Percentiles rank a stretch among this genome's conserved stretches.
phyloP scores from a whole-genome alignment of 2,888 invertebrate genomes.

The Noctua janthina region DNA sequence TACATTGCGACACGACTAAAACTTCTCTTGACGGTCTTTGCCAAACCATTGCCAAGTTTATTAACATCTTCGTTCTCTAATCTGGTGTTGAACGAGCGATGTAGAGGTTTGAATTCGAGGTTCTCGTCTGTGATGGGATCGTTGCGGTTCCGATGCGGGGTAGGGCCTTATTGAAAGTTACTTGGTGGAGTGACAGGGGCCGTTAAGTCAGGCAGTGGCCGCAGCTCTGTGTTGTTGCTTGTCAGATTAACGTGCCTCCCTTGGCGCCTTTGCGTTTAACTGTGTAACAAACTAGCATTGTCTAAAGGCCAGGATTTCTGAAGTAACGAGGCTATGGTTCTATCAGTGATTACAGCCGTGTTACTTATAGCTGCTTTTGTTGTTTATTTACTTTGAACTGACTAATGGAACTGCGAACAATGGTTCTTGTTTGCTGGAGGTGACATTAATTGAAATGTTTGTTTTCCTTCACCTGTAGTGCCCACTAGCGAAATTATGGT shows the following conservation, averaged over 20 bases:
- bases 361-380: slow-evolving; percentile 37
- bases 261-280: slow-evolving; percentile 74
- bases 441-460: not conserved
- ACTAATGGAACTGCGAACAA: slow-evolving; percentile 15
- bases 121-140: slow-evolving; percentile 58
- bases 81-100: slow-evolving; percentile 51
- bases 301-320: slow-evolving; percentile 73
- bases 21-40: slow-evolving; percentile 23
- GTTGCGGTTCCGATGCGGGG: slow-evolving; percentile 67
- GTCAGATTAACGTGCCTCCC: slow-evolving; percentile 82
- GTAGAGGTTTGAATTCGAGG: slow-evolving; percentile 50
- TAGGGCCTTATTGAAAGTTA: slow-evolving; percentile 82
- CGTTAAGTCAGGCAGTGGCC: slow-evolving; percentile 72
- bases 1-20: slow-evolving; percentile 31
- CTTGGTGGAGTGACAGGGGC: slow-evolving; percentile 80
- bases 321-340: slow-evolving; percentile 53
- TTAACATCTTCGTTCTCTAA: slow-evolving; percentile 41
- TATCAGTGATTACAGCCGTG: slow-evolving; percentile 53
- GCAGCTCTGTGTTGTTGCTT: slow-evolving; percentile 77
- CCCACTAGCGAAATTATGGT: not conserved
- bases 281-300: slow-evolving; percentile 77
- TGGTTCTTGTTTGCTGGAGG: slow-evolving; percentile 12
- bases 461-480: not conserved
- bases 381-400: slow-evolving; percentile 36
- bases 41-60: slow-evolving; percentile 57